Conservation (phyloP, 2,888 invertebrate genomes). For the Diplolepis rosae region DNA sequence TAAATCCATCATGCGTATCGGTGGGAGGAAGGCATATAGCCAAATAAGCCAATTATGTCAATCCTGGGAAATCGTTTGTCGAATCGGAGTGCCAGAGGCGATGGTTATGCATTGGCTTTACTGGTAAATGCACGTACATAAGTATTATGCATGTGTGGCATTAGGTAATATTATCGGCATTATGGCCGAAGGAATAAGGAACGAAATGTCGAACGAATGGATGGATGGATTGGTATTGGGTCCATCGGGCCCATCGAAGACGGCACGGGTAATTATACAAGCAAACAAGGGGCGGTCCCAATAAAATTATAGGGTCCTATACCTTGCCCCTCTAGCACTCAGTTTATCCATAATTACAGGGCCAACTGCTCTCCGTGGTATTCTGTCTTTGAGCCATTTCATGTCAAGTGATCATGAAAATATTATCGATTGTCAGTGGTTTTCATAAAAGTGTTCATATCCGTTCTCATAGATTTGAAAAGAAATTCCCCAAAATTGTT, state of each 20-base stretch:
- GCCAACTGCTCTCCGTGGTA: constrained; percentile 60
- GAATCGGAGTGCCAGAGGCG: constrained; percentile 50
- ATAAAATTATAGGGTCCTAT: constrained; percentile 67
- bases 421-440: too few relatives aligned
- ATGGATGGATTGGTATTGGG: constrained; percentile 59
- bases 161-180: constrained; percentile 68
- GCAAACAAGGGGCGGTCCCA: constrained; percentile 70
- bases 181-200: constrained; percentile 58
- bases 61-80: constrained; percentile 51
- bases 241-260: constrained; percentile 60
- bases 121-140: constrained; percentile 39
- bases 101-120: constrained; percentile 22
- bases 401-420: too few relatives aligned
- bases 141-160: constrained; percentile 55
- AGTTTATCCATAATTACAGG: constrained; percentile 68
- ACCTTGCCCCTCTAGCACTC: constrained; percentile 53
- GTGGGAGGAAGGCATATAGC: constrained; percentile 42
- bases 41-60: constrained; percentile 53
- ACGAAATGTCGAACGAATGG: constrained; percentile 53
- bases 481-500: too few relatives aligned
- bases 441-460: too few relatives aligned
- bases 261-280: constrained; percentile 69
- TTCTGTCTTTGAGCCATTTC: constrained; percentile 50
- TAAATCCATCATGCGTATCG: constrained; percentile 47
- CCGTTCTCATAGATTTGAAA: too few relatives aligned